Percentiles rank a stretch among this genome's conserved stretches.
These are phyloP conservation scores for Phalanger gymnotis DNA, from an alignment of 2,797 vertebrate genomes.

Conservation along the genomic window DNA sequence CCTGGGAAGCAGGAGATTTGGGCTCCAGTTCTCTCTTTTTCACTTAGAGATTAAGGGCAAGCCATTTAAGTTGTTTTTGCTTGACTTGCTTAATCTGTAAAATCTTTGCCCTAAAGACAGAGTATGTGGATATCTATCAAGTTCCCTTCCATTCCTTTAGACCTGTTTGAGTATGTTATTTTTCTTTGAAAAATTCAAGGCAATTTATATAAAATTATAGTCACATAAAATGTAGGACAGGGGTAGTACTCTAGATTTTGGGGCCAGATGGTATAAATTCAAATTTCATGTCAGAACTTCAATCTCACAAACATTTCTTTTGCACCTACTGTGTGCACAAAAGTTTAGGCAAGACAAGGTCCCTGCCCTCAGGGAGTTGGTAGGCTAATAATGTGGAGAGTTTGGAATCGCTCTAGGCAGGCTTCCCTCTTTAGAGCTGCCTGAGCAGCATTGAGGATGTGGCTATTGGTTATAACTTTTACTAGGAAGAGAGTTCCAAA, in stretches of 20 bases:
- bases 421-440: background rate
- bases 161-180: background rate
- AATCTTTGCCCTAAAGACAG: background rate
- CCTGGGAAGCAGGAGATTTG: background rate
- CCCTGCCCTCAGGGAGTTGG: background rate
- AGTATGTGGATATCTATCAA: background rate
- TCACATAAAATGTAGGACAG: background rate
- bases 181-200: background rate
- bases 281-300: background rate
- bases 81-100: background rate
- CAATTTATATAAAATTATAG: background rate
- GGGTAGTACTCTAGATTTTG: too few species aligned
- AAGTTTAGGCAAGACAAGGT: background rate
- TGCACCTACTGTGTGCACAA: background rate
- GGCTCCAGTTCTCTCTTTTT: background rate
- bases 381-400: background rate
- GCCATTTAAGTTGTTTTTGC: background rate
- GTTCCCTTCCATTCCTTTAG: background rate
- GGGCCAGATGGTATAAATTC: background rate
- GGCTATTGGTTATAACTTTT: background rate
- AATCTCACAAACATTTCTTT: background rate
- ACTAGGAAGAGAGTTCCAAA: background rate
- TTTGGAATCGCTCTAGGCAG: background rate
- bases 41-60: background rate
- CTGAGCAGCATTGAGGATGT: background rate